A percentile compares a stretch with the other conserved stretches of the same genome.
These are phyloP conservation scores for Benthosema pterotum DNA, from an alignment of 2,797 vertebrate species.

Conservation along the genomic window DNA sequence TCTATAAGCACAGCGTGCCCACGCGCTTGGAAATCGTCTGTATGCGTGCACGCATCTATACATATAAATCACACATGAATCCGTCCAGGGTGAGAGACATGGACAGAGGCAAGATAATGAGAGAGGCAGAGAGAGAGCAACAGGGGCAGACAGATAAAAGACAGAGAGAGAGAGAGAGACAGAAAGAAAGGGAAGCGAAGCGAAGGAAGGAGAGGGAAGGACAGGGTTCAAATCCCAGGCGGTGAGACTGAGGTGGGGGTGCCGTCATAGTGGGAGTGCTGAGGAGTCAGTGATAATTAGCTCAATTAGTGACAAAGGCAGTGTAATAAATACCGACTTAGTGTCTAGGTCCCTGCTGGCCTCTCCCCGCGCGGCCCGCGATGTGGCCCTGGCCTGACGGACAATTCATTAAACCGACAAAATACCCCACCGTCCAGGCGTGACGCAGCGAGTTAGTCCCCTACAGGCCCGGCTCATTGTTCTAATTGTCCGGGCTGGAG, in stretches of 20 bases:
- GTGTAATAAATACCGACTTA: conserved; percentile 99
- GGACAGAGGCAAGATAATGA: conserved; percentile 5
- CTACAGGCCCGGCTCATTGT: conserved; percentile 94
- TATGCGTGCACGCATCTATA: background rate
- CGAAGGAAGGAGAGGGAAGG: conserved; percentile 47
- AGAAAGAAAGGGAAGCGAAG: conserved; percentile 55
- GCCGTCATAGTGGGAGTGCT: conserved; percentile 93
- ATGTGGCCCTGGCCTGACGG: conserved; percentile 96
- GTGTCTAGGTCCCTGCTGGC: conserved; percentile 99
- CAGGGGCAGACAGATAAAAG: conserved; percentile 39
- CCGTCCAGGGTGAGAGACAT: background rate
- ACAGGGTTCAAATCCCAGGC: no score
- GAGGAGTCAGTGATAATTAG: conserved; percentile 99
- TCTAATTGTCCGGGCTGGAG: conserved; percentile 92
- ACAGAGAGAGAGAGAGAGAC: conserved; percentile 30
- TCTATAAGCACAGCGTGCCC: no score
- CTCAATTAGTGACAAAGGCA: conserved; percentile 99
- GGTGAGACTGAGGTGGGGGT: conserved; percentile 52
- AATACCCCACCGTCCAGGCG: conserved; percentile 98
- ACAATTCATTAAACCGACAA: conserved; percentile 99
- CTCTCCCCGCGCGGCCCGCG: conserved; percentile 92
- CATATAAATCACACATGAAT: no score
- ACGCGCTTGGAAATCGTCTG: no score
- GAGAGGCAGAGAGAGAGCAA: conserved; percentile 12
- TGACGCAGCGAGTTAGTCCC: conserved; percentile 99